These are phyloP conservation scores for Lanius collurio DNA, from an alignment of 2,113 vertebrate genomes.

Conservation along the genomic window DNA sequence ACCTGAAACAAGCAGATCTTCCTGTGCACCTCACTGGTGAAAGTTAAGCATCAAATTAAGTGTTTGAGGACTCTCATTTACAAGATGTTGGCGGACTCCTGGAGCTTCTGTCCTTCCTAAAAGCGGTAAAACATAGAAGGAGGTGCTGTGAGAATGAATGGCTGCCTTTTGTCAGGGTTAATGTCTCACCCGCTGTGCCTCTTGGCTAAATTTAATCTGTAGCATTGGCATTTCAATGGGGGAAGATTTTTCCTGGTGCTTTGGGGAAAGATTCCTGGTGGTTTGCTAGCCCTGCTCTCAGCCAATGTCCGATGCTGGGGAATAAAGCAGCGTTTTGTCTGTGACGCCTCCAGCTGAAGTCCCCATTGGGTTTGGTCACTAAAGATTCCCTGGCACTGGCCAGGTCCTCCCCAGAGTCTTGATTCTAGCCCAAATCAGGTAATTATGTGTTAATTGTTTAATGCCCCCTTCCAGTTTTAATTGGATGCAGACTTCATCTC, in stretches of 20 bases:
- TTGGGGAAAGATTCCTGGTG: neutral
- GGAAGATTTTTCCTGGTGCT: neutral
- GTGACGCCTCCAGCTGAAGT: neutral
- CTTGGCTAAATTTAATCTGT: neutral
- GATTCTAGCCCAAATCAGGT: constrained; percentile 17
- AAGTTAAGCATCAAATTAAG: neutral
- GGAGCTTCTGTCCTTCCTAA: neutral
- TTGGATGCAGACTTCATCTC: constrained; percentile 42
- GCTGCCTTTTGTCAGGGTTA: neutral
- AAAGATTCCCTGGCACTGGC: neutral
- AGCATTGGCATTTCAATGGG: neutral
- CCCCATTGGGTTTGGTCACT: neutral
- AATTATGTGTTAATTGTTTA: constrained; percentile 63
- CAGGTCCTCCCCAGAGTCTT: neutral
- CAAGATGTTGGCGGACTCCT: neutral
- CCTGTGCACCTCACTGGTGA: neutral
- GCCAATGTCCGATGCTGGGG: neutral
- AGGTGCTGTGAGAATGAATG: neutral
- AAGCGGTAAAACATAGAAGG: neutral
- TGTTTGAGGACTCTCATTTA: neutral
- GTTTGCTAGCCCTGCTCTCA: neutral
- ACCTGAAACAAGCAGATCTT: neutral
- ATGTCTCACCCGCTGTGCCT: neutral
- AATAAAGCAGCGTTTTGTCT: neutral
- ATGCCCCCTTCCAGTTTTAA: constrained; percentile 51